These are phyloP conservation scores for Gnathonemus longibarbis DNA, from an alignment of 2,113 vertebrate genomes.

Conservation along the genomic window DNA sequence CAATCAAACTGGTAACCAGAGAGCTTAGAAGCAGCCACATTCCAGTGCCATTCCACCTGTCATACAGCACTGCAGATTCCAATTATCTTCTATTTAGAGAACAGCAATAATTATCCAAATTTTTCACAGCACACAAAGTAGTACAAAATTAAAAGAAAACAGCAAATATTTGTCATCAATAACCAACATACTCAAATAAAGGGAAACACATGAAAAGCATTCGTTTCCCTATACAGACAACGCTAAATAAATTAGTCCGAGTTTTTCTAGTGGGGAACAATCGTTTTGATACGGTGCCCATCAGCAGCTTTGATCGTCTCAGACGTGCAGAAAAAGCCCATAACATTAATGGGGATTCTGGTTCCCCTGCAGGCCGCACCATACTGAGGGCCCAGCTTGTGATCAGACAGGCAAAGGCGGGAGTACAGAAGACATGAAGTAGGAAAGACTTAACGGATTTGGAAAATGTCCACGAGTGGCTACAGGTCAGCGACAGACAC, in stretches of 20 bases:
- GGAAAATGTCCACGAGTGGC: constrained; percentile 50
- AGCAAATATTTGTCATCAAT: constrained; percentile 7
- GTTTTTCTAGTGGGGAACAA: constrained; percentile 36
- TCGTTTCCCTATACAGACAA: background rate
- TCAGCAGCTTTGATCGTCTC: constrained; percentile 67
- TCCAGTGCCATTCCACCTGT: background rate
- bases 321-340: constrained; percentile 56
- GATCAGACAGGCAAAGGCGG: background rate
- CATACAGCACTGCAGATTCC: background rate
- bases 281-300: constrained; percentile 66
- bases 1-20: background rate
- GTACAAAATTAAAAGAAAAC: constrained; percentile 1
- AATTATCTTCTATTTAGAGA: background rate
- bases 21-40: background rate
- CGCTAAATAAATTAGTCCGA: background rate
- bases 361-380: background rate
- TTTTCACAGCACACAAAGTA: background rate
- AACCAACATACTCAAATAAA: background rate
- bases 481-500: constrained; percentile 34
- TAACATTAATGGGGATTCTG: background rate
- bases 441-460: constrained; percentile 54
- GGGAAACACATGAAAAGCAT: background rate
- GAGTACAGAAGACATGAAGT: constrained; percentile 36
- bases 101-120: background rate
- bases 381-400: background rate